phyloP scores from a whole-genome alignment of 2,888 invertebrate genomes.

The Antheraea yamamai region DNA sequence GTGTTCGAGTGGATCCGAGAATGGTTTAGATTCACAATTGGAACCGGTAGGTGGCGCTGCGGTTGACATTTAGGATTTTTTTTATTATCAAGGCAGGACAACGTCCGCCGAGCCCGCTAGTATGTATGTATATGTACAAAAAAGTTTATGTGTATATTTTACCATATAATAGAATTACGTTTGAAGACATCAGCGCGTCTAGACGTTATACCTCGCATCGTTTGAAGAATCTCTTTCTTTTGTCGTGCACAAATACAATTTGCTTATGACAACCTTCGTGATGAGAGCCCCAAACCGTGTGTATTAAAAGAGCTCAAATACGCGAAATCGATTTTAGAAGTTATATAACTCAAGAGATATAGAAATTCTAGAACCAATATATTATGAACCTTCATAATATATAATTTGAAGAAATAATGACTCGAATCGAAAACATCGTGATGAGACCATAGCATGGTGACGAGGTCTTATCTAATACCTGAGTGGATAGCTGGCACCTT shows the following conservation, averaged over 20 bases:
- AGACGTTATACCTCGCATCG: background rate
- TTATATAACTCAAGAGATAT: background rate
- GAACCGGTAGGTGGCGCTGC: too few species aligned
- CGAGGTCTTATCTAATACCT: background rate
- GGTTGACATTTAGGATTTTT: too few species aligned
- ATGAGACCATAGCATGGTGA: too few species aligned
- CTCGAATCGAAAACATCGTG: too few species aligned
- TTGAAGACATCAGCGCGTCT: background rate
- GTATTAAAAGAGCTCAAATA: background rate
- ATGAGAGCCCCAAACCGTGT: background rate
- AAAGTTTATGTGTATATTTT: background rate
- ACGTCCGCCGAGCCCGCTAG: too few species aligned
- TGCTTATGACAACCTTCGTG: constrained; percentile 1
- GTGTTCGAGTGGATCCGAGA: too few species aligned
- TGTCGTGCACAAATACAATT: constrained; percentile 1
- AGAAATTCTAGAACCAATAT: background rate
- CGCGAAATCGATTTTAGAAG: background rate
- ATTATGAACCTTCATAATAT: background rate
- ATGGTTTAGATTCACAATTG: too few species aligned
- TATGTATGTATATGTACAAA: too few species aligned
- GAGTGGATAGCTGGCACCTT: too few species aligned
- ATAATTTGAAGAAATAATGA: too few species aligned
- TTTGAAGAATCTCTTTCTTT: constrained; percentile 2
- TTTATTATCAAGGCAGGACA: too few species aligned
- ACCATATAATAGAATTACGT: background rate